Evolutionary conservation across 2,888 invertebrate genomes (phyloP).

Genomic region (Ditula angustiorana): DNA sequence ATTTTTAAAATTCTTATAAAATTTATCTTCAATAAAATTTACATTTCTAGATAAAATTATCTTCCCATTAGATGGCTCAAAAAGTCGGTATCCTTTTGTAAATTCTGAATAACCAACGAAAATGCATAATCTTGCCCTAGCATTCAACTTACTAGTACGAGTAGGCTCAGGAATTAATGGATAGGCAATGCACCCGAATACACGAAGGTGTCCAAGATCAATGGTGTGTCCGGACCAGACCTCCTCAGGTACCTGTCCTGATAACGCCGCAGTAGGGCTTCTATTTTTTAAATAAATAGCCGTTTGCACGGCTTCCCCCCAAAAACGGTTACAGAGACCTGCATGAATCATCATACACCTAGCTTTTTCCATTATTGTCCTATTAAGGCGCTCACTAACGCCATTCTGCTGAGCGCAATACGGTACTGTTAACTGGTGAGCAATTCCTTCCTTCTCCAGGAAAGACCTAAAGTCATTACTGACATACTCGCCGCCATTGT

Average conservation of each 20-base stretch:
- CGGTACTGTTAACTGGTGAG: constrained; percentile 5
- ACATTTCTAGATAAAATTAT: neutral
- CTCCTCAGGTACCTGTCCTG: too few species aligned
- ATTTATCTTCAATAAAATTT: neutral
- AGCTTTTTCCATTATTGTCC: constrained; percentile 1
- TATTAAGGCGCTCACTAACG: constrained; percentile 3
- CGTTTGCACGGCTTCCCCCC: too few species aligned
- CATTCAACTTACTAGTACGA: constrained; percentile 9
- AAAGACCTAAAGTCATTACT: neutral
- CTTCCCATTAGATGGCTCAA: neutral
- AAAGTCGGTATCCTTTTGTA: constrained; percentile 6
- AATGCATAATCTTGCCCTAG: constrained; percentile 1
- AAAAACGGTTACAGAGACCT: constrained; percentile 1
- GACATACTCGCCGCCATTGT: constrained; percentile 7
- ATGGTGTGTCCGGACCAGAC: constrained; percentile 23
- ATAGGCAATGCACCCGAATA: constrained; percentile 31
- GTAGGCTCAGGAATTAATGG: too few species aligned
- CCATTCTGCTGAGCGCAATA: constrained; percentile 5
- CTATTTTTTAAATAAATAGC: neutral
- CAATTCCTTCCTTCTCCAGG: neutral
- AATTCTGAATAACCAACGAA: constrained; percentile 22
- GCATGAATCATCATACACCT: neutral
- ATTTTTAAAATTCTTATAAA: neutral
- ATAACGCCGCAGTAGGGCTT: neutral
- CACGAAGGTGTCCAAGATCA: constrained; percentile 20